Evolutionary conservation across 2,797 vertebrate genomes (phyloP).

Genomic region (Pseudomugil tenellus): DNA sequence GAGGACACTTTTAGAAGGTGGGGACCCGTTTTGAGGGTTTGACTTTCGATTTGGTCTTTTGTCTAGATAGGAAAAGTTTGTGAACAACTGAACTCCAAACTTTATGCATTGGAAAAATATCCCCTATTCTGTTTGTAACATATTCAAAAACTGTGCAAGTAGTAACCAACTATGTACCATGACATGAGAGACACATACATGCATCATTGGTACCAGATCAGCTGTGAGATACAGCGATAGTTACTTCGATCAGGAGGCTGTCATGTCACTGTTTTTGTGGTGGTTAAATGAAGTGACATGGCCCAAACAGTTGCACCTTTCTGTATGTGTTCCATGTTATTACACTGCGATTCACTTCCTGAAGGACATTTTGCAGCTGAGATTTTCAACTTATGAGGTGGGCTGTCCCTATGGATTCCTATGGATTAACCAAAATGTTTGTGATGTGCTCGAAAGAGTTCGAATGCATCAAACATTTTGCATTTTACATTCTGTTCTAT

Average conservation of each 20-base stretch:
- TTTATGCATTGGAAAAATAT: neutral
- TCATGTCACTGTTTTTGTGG: no score
- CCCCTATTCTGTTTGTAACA: neutral
- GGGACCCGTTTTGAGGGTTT: neutral
- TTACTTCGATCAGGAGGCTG: no score
- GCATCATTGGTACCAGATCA: neutral
- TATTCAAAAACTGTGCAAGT: neutral
- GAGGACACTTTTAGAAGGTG: neutral
- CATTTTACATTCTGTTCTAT: no score
- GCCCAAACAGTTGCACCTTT: no score
- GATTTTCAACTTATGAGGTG: neutral
- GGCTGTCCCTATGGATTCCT: neutral
- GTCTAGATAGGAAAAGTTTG: neutral
- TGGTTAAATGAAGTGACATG: no score
- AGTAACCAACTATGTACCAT: no score
- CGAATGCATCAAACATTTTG: neutral
- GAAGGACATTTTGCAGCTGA: neutral
- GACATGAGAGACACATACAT: neutral
- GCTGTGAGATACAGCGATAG: no score
- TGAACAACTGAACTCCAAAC: neutral
- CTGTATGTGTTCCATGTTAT: neutral
- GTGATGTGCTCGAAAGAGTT: neutral
- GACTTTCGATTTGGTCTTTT: neutral
- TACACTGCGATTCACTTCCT: neutral
- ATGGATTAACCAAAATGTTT: no score